Conservation (phyloP, 2,797 vertebrate species). For the Squalus acanthias region DNA sequence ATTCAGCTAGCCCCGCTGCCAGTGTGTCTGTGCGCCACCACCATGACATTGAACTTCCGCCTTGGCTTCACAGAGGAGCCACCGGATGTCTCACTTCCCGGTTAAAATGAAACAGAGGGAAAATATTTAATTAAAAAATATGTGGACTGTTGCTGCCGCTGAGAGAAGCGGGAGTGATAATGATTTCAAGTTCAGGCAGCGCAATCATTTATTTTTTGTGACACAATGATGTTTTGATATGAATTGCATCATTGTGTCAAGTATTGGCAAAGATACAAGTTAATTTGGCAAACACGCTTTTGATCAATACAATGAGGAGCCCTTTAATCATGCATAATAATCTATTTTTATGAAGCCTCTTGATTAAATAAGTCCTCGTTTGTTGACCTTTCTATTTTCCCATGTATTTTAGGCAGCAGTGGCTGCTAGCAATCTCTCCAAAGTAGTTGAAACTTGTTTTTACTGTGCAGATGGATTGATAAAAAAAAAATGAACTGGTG, state of each 20-base stretch:
- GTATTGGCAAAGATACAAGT: neutral
- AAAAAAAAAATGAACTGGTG: neutral
- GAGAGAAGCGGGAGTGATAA: neutral
- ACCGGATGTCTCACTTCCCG: neutral
- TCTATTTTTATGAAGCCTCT: neutral
- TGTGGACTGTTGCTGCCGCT: neutral
- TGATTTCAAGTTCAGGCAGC: neutral
- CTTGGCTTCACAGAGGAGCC: neutral
- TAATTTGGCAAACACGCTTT: neutral
- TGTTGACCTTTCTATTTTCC: slow-evolving; percentile 11
- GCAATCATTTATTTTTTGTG: neutral
- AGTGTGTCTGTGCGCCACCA: neutral
- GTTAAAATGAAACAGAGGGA: neutral
- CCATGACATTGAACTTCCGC: neutral
- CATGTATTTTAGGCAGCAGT: neutral
- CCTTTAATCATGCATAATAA: neutral
- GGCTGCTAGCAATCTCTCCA: neutral
- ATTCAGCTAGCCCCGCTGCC: too few relatives aligned
- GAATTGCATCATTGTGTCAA: neutral
- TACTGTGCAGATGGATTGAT: neutral
- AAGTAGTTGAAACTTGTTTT: slow-evolving; percentile 29
- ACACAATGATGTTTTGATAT: neutral
- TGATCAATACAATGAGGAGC: neutral
- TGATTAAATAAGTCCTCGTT: neutral
- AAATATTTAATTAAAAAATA: neutral